phyloP scores from a whole-genome alignment of 2,888 invertebrate species.

The Machimus rusticus region DNA sequence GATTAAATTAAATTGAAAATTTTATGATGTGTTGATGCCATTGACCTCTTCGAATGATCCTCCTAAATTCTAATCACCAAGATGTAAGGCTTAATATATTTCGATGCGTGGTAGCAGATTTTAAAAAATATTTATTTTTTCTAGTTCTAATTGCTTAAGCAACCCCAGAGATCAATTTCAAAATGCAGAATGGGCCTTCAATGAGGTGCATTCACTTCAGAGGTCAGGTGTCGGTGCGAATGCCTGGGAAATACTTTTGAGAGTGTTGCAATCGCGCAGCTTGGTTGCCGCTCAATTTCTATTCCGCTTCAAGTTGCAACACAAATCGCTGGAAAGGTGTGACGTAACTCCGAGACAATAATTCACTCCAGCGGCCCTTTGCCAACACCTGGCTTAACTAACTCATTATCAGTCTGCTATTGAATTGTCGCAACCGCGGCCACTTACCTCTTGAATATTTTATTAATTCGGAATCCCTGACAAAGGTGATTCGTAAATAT shows the following conservation, averaged over 20 bases:
- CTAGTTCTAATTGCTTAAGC: not conserved
- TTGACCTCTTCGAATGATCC: too few species aligned
- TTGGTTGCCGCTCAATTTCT: not conserved
- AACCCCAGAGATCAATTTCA: not conserved
- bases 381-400: not conserved
- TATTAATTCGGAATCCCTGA: not conserved
- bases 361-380: not conserved
- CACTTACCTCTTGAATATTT: not conserved
- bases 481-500: not conserved
- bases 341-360: not conserved
- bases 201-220: not conserved
- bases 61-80: too few species aligned
- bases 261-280: not conserved
- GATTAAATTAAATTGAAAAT: too few species aligned
- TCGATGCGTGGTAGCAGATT: not conserved
- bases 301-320: not conserved
- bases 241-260: not conserved
- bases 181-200: not conserved
- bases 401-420: not conserved
- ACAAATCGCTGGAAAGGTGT: not conserved
- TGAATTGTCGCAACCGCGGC: not conserved
- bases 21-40: too few species aligned
- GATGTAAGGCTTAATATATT: too few species aligned
- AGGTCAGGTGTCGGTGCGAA: not conserved
- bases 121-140: not conserved